Base-by-base conservation (phyloP, 1,140 invertebrate species). In the Magallana gigas region DNA sequence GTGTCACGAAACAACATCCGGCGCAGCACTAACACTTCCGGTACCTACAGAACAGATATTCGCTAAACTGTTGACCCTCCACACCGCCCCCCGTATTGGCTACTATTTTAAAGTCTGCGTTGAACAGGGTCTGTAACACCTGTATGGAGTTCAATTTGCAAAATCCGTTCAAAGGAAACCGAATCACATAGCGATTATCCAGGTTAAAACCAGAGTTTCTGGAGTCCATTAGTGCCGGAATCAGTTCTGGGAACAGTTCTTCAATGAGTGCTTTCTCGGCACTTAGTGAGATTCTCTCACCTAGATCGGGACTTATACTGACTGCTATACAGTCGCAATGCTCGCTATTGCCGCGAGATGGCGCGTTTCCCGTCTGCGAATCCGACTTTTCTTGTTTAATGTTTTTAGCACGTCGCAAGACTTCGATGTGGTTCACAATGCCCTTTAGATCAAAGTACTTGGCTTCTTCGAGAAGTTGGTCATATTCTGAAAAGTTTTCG, bases 131-230 rank as follows among this genome's bases (percentile, higher is more conserved):
- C 88, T 97, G 97, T 89, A 98, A 97, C 57, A 97, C 97, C 95
- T 98, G 97, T 60, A 98, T 96, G 14, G 97, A 98, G 94, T 98
- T 98, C 48, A 98, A 95, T 93, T 98, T 98, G 95, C 97, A 98
- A 94, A 98, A 98, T 88, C 98, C 97, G 94, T 98, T 98, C 12
- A 98, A 95, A 2, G 98, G 98, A 93, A 98, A 98, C 71, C 98
- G 96, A 84, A 98, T 98, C 11, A 98, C 97, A 94, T 98, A 97
- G 59, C 97, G 96, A 64, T 96, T 96, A 94, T 98, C 98, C 91
- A 98, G 96, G 91, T 97, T 97, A 97, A 97, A 98, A 6, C 94
- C 97, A 48, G 97, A 97, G 57, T 97, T 97, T 57, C 97, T 95
- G 9, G 96, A 96, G 92, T 98, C 97, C 95, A 98, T 96, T 68